Percentiles rank a stretch among this genome's conserved stretches.
These are phyloP conservation scores for Automeris io DNA, from an alignment of 2,888 invertebrate species.

Conservation along the genomic window DNA sequence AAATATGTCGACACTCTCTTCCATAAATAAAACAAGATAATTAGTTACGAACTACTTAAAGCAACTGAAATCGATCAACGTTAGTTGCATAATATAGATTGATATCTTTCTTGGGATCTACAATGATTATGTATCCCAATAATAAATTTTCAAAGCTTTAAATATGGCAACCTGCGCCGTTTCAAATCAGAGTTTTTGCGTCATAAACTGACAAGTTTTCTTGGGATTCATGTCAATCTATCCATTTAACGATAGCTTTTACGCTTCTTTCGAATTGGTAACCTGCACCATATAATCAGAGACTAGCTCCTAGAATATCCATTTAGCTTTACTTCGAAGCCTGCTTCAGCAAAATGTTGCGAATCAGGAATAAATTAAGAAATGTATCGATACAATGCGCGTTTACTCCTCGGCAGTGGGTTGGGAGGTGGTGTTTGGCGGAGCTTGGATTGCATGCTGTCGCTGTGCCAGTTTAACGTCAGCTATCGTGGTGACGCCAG, in stretches of 20 bases:
- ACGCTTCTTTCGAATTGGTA: not conserved
- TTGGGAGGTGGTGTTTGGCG: slow-evolving; percentile 27
- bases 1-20: not conserved
- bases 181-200: too few species aligned
- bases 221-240: too few species aligned
- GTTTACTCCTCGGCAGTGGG: slow-evolving; percentile 46
- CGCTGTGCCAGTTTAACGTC: slow-evolving; percentile 76
- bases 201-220: too few species aligned
- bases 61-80: not conserved
- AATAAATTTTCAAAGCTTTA: too few species aligned
- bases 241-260: too few species aligned
- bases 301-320: not conserved
- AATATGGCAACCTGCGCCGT: too few species aligned
- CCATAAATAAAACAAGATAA: not conserved
- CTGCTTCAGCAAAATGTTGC: not conserved
- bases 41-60: not conserved
- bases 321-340: not conserved
- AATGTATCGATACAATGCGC: not conserved
- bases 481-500: slow-evolving; percentile 83
- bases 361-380: not conserved
- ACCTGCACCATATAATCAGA: not conserved
- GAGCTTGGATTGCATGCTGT: slow-evolving; percentile 26
- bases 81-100: not conserved
- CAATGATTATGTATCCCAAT: not conserved
- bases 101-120: not conserved